Evolutionary conservation across 30 jellyfish, hydroid and myxozoan genomes (phyloP).

Genomic region (Cassiopea xamachana): DNA sequence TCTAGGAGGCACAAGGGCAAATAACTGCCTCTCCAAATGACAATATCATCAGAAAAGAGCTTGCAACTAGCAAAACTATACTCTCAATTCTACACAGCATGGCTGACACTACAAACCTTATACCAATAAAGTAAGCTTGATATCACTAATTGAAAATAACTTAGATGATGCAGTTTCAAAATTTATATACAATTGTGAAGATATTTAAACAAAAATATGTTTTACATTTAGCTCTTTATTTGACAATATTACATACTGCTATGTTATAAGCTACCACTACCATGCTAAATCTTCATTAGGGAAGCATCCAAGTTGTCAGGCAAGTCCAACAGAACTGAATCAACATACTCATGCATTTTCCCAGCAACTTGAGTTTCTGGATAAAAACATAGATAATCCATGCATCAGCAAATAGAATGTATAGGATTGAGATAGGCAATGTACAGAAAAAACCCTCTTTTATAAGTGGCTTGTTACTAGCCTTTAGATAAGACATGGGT

Average conservation of each 20-base stretch:
- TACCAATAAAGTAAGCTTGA: not conserved
- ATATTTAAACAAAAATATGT: not conserved
- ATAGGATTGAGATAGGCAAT: too few relatives aligned
- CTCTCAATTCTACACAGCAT: not conserved
- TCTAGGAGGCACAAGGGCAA: too few relatives aligned
- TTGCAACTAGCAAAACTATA: too few relatives aligned
- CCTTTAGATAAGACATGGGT: too few relatives aligned
- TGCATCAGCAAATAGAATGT: too few relatives aligned
- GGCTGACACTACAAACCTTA: not conserved
- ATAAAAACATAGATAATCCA: not conserved
- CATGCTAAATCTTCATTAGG: not conserved
- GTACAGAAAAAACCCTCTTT: too few relatives aligned
- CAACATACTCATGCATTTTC: constrained; percentile 58
- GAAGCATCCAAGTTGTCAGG: not conserved
- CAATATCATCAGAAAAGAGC: too few relatives aligned
- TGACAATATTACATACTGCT: not conserved
- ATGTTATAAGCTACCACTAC: not conserved
- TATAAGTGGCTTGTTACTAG: too few relatives aligned
- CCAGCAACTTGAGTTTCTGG: constrained; percentile 77
- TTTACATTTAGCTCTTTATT: not conserved
- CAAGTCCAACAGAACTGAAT: constrained; percentile 46
- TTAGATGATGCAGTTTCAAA: not conserved
- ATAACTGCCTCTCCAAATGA: too few relatives aligned
- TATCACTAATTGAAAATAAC: not conserved
- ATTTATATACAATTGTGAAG: not conserved